phyloP scores from a whole-genome alignment of 2,888 invertebrate species.

The Orthosia incerta region DNA sequence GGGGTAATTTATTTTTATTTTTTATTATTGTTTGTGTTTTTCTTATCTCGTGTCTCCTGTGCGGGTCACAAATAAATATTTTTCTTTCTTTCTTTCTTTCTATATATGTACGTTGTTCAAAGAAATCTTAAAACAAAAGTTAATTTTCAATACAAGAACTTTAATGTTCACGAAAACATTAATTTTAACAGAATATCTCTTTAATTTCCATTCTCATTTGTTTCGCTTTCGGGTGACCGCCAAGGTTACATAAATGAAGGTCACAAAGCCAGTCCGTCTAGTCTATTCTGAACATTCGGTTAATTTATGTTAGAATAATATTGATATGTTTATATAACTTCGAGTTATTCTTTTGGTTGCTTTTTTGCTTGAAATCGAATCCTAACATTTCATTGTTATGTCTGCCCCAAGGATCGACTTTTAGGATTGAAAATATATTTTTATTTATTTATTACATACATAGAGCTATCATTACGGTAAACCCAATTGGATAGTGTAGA shows the following conservation, averaged over 20 bases:
- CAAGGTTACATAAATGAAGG: conserved; percentile 1
- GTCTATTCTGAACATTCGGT: conserved; percentile 8
- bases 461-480: no score
- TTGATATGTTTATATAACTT: conserved; percentile 19
- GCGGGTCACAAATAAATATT: no score
- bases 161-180: conserved; percentile 1
- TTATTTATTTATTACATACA: no score
- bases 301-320: conserved; percentile 20
- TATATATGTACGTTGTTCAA: not conserved
- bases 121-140: not conserved
- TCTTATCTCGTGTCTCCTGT: no score
- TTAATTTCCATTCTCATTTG: conserved; percentile 17
- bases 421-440: not conserved
- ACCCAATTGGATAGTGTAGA: no score
- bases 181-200: not conserved
- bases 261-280: conserved; percentile 12
- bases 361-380: not conserved
- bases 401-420: not conserved
- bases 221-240: not conserved
- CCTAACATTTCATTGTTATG: no score
- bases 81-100: no score
- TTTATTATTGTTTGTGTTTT: no score
- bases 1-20: no score
- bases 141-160: not conserved
- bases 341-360: not conserved